These are phyloP conservation scores for Busarellus nigricollis DNA, from an alignment of 2,797 vertebrate genomes.

Conservation along the genomic window DNA sequence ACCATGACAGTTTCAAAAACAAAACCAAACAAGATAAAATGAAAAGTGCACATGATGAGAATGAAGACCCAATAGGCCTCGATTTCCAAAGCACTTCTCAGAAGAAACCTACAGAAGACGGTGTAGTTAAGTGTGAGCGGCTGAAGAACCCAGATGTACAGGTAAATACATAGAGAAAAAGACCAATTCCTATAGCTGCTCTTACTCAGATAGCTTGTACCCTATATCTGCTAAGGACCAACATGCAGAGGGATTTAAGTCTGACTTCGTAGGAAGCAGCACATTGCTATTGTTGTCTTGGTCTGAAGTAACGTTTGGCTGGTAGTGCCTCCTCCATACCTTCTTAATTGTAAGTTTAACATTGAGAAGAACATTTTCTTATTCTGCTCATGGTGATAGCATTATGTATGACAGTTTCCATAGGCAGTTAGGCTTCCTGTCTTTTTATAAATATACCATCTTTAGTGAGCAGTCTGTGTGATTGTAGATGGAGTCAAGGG, in stretches of 20 bases:
- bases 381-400: not conserved
- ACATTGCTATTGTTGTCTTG: not conserved
- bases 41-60: constrained; percentile 75
- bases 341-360: not conserved
- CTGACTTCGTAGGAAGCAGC: not conserved
- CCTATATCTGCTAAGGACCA: not conserved
- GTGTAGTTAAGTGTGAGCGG: constrained; percentile 58
- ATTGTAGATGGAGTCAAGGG: not conserved
- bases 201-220: not conserved
- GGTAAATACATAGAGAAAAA: constrained; percentile 57
- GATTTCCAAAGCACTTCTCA: constrained; percentile 72
- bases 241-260: not conserved
- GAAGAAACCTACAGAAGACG: constrained; percentile 70
- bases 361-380: not conserved
- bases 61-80: constrained; percentile 70
- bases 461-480: not conserved
- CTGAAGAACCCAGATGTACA: constrained; percentile 67
- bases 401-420: not conserved
- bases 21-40: constrained; percentile 67
- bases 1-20: constrained; percentile 69
- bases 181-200: not conserved
- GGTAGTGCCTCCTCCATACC: not conserved
- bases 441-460: not conserved
- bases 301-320: not conserved
- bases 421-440: not conserved